Evolutionary conservation across 2,113 vertebrate genomes (phyloP).

Genomic region (Poecilia latipinna): DNA sequence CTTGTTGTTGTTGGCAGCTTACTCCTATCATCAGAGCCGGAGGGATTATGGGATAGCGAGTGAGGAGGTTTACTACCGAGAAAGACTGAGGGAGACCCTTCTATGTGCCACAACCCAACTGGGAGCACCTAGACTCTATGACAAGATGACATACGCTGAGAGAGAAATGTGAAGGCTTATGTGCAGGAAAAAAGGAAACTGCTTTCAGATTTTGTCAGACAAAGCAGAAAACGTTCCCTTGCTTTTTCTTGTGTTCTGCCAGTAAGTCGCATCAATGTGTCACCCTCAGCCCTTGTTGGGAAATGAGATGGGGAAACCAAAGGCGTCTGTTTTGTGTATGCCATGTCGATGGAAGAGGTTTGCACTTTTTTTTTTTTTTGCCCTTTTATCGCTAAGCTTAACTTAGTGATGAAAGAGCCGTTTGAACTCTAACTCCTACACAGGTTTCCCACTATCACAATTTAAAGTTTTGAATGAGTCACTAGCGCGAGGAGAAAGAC

Average conservation of each 20-base stretch:
- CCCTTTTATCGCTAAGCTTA: slow-evolving; percentile 59
- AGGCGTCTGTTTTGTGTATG: slow-evolving; percentile 72
- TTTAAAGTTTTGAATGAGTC: slow-evolving; percentile 39
- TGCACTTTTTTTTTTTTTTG: slow-evolving; percentile 46
- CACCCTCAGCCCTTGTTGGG: slow-evolving; percentile 36
- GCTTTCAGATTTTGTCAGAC: slow-evolving; percentile 54
- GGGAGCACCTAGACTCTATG: slow-evolving; percentile 46
- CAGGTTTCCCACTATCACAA: slow-evolving; percentile 41
- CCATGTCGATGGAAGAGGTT: slow-evolving; percentile 28
- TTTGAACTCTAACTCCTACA: slow-evolving; percentile 49
- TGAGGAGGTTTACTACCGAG: slow-evolving; percentile 32
- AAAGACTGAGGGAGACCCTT: slow-evolving; percentile 37
- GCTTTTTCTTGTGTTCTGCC: slow-evolving; percentile 31
- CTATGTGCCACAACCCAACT: slow-evolving; percentile 24
- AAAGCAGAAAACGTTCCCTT: slow-evolving; percentile 38
- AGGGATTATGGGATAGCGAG: slow-evolving; percentile 70
- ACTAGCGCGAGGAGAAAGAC: slow-evolving; percentile 18
- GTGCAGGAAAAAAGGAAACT: slow-evolving; percentile 7
- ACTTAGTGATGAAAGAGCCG: slow-evolving; percentile 56
- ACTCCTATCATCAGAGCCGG: slow-evolving; percentile 45
- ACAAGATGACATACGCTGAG: slow-evolving; percentile 28
- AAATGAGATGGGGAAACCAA: slow-evolving; percentile 37
- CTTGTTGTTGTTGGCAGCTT: slow-evolving; percentile 74
- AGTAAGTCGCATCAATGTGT: slow-evolving; percentile 41
- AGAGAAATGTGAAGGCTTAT: slow-evolving; percentile 24